A percentile compares a stretch with the other conserved stretches of the same genome.
Evolutionary conservation across 2,797 vertebrate genomes (phyloP).

Genomic region (Poeciliopsis turneri): DNA sequence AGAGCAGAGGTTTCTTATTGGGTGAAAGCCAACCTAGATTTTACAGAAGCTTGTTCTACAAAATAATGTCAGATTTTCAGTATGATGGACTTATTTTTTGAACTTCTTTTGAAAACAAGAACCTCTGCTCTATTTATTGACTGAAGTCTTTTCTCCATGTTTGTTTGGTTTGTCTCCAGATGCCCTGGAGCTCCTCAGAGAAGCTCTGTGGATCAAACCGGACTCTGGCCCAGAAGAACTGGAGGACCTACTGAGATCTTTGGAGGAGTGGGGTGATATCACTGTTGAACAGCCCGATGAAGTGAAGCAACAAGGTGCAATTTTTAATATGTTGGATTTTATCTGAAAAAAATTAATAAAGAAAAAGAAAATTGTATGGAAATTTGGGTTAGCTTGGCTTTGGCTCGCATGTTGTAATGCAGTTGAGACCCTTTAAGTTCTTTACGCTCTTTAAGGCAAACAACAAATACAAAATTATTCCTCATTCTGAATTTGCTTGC

Average conservation of each 20-base stretch:
- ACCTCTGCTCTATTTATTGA: background rate
- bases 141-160: slow-evolving; percentile 6
- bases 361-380: background rate
- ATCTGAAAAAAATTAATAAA: background rate
- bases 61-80: background rate
- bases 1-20: background rate
- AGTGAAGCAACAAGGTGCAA: slow-evolving; percentile 43
- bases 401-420: background rate
- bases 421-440: background rate
- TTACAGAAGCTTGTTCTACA: background rate
- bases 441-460: background rate
- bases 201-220: slow-evolving; percentile 75
- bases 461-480: background rate
- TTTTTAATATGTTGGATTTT: background rate
- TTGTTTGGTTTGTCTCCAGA: slow-evolving; percentile 74
- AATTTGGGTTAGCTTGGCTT: background rate
- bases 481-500: background rate
- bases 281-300: slow-evolving; percentile 70
- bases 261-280: slow-evolving; percentile 81
- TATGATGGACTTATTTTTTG: slow-evolving; percentile 1
- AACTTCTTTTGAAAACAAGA: background rate
- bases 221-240: slow-evolving; percentile 78
- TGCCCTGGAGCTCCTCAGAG: slow-evolving; percentile 83
- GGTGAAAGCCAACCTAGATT: background rate
- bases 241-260: slow-evolving; percentile 80